Evolutionary conservation across 2,797 vertebrate species (phyloP).

Genomic region (Sciurus carolinensis): DNA sequence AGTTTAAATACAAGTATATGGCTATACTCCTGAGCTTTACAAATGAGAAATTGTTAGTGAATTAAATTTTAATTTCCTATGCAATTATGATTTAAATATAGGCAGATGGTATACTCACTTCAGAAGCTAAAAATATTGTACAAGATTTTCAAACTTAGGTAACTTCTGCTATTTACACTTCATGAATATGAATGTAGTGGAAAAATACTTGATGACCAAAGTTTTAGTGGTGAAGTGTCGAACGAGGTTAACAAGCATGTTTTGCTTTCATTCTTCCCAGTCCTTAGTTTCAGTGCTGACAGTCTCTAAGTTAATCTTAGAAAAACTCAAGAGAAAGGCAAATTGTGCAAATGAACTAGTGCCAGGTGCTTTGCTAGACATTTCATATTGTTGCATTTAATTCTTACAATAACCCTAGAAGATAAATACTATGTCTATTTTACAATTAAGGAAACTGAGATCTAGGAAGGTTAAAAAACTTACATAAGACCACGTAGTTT

Average conservation of each 20-base stretch:
- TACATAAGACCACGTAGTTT: neutral
- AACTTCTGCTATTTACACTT: conserved; percentile 14
- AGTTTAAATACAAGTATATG: conserved; percentile 31
- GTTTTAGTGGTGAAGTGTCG: neutral
- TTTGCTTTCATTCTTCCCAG: conserved; percentile 47
- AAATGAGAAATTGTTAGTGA: conserved; percentile 58
- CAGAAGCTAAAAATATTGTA: conserved; percentile 56
- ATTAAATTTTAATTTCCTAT: conserved; percentile 64
- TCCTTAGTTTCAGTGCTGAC: conserved; percentile 10
- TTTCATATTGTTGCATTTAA: conserved; percentile 31
- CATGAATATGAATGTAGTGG: neutral
- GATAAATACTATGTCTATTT: conserved; percentile 44
- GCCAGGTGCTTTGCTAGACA: neutral
- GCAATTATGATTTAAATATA: conserved; percentile 56
- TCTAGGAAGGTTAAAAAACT: conserved; percentile 33
- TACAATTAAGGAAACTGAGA: conserved; percentile 13
- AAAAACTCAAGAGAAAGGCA: conserved; percentile 46
- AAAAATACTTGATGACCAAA: neutral
- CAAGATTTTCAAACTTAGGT: conserved; percentile 49
- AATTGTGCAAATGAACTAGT: conserved; percentile 12
- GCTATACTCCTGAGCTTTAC: conserved; percentile 43
- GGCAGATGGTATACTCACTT: conserved; percentile 42
- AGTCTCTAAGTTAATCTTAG: conserved; percentile 46
- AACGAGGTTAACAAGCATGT: conserved; percentile 17
- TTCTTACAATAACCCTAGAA: conserved; percentile 9